Base-by-base conservation (phyloP, 2,888 invertebrate genomes). In the Drosophila nr. medialis region DNA sequence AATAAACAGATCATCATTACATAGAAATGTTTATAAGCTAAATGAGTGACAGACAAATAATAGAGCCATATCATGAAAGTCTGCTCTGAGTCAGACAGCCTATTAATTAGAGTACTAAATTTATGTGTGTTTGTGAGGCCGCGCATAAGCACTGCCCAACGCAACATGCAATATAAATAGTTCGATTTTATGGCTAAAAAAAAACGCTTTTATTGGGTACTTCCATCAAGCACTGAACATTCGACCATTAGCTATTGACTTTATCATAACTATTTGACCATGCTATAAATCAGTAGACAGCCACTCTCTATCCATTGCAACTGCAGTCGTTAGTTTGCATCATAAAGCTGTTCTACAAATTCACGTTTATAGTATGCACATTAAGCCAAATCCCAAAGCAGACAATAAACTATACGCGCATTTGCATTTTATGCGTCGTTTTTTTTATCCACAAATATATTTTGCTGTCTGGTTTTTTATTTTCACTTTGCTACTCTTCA, bases 351-450 rank as follows among this genome's bases (percentile, higher is more conserved):
- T 49, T 64, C 45, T 36, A 15, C 38, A 63, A 61, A 56, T 29
- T 40, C 38, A n/a, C 2, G 5, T 29, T 55, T 40, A 64, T 42
- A 11, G 34, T 51, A 29, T 15, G 32, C 66, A 29, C 32, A 67
- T 30, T 42, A 30, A 56, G 21, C 42, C 40, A 69, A 64, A n/a
- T 59, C 62, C 51, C 63, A 32, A 50, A 56, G 38, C 56, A 51
- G 50, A 32, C 53, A 49, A 53, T 58, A 60, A 74, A 67, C 61
- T 60, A 60, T 29, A 53, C 30, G 53, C 49, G 67, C 75, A 77
- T 72, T 77, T 77, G 77, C 77, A 77, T 77, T 75, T 77, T 56
- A 55, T 71, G 62, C 21, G 60, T 56, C 40, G 56, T 42, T 59
- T 59, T 67, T 18, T 18, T 24, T 27, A 4, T 18, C 5, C 38